Percentiles rank a stretch among this genome's conserved stretches.
Evolutionary conservation across 2,113 vertebrate genomes (phyloP).

Genomic region (Hydrolagus affinis): DNA sequence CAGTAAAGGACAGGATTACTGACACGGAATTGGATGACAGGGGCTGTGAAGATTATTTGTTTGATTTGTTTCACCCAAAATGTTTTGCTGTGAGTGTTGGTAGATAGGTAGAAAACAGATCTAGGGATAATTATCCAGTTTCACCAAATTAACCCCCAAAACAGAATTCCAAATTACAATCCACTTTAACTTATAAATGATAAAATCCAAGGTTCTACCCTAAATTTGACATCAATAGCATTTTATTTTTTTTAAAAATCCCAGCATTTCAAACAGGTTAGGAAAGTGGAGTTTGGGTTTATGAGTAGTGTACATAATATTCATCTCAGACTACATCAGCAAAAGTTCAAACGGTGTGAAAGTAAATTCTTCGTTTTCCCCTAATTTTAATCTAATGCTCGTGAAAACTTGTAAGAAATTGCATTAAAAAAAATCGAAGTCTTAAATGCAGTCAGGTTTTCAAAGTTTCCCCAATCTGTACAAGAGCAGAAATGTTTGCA

Average conservation of each 20-base stretch:
- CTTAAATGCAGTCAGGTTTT: slow-evolving; percentile 20
- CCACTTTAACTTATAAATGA: neutral
- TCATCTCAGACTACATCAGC: neutral
- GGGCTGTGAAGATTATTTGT: no score
- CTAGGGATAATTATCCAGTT: no score
- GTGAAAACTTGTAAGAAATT: neutral
- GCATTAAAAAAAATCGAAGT: neutral
- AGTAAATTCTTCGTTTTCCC: neutral
- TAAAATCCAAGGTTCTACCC: neutral
- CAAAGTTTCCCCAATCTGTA: neutral
- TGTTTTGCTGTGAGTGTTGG: no score
- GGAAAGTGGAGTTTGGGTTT: neutral
- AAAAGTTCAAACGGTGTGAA: neutral
- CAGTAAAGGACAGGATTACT: no score
- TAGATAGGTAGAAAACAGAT: no score
- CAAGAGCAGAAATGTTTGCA: slow-evolving; percentile 11
- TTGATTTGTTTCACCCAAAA: no score
- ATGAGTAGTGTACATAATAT: neutral
- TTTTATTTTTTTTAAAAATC: neutral
- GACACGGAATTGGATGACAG: no score
- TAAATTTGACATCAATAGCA: slow-evolving; percentile 22
- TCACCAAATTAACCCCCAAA: no score
- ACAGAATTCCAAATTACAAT: neutral
- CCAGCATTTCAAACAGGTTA: neutral
- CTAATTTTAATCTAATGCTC: neutral